phyloP scores from a whole-genome alignment of 2,797 vertebrate species.

The Xiphorhynchus erythropygius region DNA sequence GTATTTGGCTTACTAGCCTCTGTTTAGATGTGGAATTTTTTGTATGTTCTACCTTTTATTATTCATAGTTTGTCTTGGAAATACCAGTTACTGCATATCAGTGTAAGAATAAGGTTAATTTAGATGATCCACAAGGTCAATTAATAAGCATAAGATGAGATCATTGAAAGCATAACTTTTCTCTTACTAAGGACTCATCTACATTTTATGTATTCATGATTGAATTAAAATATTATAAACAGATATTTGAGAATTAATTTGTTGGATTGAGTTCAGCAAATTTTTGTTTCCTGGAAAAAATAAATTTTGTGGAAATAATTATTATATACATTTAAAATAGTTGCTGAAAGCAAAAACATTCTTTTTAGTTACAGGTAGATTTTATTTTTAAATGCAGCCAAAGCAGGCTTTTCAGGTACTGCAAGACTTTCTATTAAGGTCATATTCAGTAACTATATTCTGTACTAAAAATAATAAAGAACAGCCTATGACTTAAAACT shows the following conservation, averaged over 20 bases:
- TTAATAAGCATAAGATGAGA: background rate
- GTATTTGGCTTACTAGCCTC: background rate
- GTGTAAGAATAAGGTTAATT: background rate
- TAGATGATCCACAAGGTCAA: background rate
- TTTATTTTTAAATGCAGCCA: background rate
- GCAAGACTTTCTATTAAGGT: background rate
- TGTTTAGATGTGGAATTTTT: background rate
- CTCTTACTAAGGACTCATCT: background rate
- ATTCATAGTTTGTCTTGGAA: background rate
- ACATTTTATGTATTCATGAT: background rate
- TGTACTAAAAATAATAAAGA: background rate
- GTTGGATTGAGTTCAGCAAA: background rate
- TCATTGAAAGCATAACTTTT: background rate
- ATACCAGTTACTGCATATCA: background rate
- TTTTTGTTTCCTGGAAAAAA: background rate
- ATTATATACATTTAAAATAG: background rate
- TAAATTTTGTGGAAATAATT: rapidly evolving
- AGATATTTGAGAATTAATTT: background rate
- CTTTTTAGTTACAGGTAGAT: background rate
- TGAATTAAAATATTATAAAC: background rate
- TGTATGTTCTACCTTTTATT: background rate
- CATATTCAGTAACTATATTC: background rate
- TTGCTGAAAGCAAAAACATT: background rate
- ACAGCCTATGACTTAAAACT: background rate
- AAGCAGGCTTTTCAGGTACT: background rate